Conservation (phyloP, 2,888 invertebrate species). For the Plemyria rubiginata region DNA sequence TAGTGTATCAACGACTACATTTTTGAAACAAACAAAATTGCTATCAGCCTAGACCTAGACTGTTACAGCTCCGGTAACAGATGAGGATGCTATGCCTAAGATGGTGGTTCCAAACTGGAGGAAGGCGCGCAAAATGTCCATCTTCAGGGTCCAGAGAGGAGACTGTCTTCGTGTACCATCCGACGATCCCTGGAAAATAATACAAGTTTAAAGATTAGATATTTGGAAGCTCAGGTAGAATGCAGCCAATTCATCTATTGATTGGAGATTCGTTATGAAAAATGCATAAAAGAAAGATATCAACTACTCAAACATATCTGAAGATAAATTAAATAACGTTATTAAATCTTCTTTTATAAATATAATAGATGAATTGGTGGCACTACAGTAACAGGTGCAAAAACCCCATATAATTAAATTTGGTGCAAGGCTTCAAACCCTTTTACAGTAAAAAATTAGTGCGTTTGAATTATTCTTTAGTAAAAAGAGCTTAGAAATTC, state of each 20-base stretch:
- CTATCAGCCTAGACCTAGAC: conserved; percentile 26
- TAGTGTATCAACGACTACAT: background rate
- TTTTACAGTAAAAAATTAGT: too few species aligned
- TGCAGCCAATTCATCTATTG: too few species aligned
- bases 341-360: background rate
- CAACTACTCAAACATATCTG: too few species aligned
- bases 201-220: background rate
- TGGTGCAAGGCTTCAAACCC: too few species aligned
- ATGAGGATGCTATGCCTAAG: conserved; percentile 64
- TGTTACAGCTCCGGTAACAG: conserved; percentile 48
- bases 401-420: background rate
- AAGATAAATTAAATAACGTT: background rate
- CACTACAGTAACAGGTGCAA: background rate
- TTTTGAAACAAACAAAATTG: background rate
- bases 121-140: conserved; percentile 67
- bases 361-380: background rate
- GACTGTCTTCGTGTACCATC: conserved; percentile 40
- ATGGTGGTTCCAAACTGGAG: conserved; percentile 68
- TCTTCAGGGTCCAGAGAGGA: conserved; percentile 67
- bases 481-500: too few species aligned
- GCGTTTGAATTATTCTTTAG: too few species aligned
- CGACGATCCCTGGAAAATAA: conserved; percentile 14
- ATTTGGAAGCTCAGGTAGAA: background rate
- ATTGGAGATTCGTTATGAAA: too few species aligned
- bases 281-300: too few species aligned